Percentiles rank a stretch among this genome's conserved stretches.
Evolutionary conservation across 1,140 invertebrate species (phyloP).

Genomic region (Capitella teleta): DNA sequence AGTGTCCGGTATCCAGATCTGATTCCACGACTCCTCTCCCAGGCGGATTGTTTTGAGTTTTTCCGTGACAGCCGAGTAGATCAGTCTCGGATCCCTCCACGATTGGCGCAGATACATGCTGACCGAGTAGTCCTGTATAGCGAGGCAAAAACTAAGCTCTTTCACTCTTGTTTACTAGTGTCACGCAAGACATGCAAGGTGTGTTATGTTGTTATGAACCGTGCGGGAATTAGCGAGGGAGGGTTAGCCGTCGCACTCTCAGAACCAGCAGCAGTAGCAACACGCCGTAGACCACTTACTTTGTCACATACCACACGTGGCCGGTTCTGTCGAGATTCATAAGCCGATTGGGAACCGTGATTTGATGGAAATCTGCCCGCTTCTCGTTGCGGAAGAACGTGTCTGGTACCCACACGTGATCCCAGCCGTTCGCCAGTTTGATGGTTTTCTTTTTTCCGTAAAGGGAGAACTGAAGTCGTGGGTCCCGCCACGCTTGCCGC

Average conservation of each 20-base stretch:
- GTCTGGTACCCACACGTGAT: slow-evolving; percentile 75
- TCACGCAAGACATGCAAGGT: no score
- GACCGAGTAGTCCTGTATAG: slow-evolving; percentile 4
- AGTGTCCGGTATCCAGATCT: slow-evolving; percentile 41
- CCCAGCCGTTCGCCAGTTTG: slow-evolving; percentile 65
- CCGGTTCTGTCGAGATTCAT: slow-evolving; percentile 26
- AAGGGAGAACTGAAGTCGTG: slow-evolving; percentile 51
- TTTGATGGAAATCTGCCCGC: slow-evolving; percentile 35
- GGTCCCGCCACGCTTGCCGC: slow-evolving; percentile 66
- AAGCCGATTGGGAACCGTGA: slow-evolving; percentile 42
- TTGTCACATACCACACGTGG: slow-evolving; percentile 22
- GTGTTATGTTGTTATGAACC: no score
- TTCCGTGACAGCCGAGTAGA: background rate
- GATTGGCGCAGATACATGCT: slow-evolving; percentile 5
- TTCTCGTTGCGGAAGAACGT: slow-evolving; percentile 68
- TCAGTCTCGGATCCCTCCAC: background rate
- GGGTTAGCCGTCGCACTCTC: background rate
- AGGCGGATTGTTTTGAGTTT: slow-evolving; percentile 1
- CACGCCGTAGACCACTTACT: no score
- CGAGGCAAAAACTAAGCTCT: no score
- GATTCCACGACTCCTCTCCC: background rate
- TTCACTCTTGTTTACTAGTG: no score
- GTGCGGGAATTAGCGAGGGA: background rate
- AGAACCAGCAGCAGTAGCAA: no score
- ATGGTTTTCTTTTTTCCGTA: slow-evolving; percentile 42